A percentile compares a stretch with the other conserved stretches of the same genome.
Conservation (phyloP, 2,888 invertebrate species). For the Helobdella robusta region DNA sequence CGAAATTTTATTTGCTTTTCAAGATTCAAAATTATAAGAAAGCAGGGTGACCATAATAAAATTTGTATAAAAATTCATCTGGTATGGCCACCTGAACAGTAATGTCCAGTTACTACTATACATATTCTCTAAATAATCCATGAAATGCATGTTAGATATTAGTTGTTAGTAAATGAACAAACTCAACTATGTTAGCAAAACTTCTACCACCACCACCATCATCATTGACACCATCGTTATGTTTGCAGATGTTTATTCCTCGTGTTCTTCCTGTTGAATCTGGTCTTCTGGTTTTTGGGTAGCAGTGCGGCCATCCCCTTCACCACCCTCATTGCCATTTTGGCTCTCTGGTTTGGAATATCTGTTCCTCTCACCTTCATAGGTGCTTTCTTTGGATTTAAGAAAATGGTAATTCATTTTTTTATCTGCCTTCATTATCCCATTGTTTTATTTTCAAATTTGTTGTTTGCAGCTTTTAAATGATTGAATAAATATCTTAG, state of each 20-base stretch:
- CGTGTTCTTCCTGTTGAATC: slow-evolving; percentile 89
- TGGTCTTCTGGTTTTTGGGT: slow-evolving; percentile 86
- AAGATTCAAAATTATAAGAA: no score
- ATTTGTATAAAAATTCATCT: no score
- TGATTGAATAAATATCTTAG: neutral
- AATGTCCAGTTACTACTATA: no score
- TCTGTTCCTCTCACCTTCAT: slow-evolving; percentile 94
- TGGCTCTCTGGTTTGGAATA: slow-evolving; percentile 95
- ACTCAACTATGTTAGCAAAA: no score
- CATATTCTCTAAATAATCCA: no score
- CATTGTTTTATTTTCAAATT: neutral
- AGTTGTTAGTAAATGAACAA: no score
- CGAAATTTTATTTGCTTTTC: no score
- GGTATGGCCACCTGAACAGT: no score
- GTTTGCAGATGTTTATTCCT: slow-evolving; percentile 75
- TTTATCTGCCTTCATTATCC: neutral
- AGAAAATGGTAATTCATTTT: slow-evolving; percentile 66
- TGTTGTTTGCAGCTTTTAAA: neutral
- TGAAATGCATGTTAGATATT: no score
- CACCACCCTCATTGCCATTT: slow-evolving; percentile 80
- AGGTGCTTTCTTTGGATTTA: slow-evolving; percentile 95
- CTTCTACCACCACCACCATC: no score
- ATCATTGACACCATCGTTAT: no score
- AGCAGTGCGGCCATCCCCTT: slow-evolving; percentile 96
- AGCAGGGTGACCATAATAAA: no score